Evolutionary conservation across 1,140 invertebrate genomes (phyloP), one percentile per base, ranked within the genome.

Genomic region (Temnothorax nylanderi): DNA sequence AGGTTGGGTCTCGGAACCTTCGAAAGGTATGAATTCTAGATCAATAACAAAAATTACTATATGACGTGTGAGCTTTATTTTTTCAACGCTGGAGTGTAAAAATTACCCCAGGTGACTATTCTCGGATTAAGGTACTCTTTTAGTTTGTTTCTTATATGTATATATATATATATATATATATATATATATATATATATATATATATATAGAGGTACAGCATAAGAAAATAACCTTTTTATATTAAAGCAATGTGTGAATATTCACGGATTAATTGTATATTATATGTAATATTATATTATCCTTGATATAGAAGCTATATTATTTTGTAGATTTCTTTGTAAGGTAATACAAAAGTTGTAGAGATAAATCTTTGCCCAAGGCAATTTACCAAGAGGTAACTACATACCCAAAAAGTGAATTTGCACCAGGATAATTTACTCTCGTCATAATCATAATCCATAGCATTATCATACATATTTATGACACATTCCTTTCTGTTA

Each of bases 401-500:
- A 93, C 95, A 94, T 94, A 97, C 97, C 89, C 95, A 95, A 62
- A 98, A 96, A 13, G 96, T 97, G 6, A 98, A 92, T 93, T 97
- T 96, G 94, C 97, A 98, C 98, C 98, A 98, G n/a, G 96, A 93
- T 90, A 97, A 95, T 32, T 96, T 94, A 62, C 96, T 95, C 0
- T 95, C 95, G 92, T 99, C 98, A 92, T 97, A 99, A 18, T 96
- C 96, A 92, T 99, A 99, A 84, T 97, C 96, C 4, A 95, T 94
- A 0, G 97, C 96, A 69, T 96, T 91, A 11, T 72, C 26, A 81
- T 95, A 95, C 37, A 90, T 95, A 41, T 94, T 93, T 0, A 96
- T 62, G 21, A 96, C 87, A 16, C 87, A 77, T 1, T 92, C 74
- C 91, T 94, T 85, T 85, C 95, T 91, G 90, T 94, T 1, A 65